Conservation (phyloP, 2,888 invertebrate species). For the Xestoiulus laeticollis region DNA sequence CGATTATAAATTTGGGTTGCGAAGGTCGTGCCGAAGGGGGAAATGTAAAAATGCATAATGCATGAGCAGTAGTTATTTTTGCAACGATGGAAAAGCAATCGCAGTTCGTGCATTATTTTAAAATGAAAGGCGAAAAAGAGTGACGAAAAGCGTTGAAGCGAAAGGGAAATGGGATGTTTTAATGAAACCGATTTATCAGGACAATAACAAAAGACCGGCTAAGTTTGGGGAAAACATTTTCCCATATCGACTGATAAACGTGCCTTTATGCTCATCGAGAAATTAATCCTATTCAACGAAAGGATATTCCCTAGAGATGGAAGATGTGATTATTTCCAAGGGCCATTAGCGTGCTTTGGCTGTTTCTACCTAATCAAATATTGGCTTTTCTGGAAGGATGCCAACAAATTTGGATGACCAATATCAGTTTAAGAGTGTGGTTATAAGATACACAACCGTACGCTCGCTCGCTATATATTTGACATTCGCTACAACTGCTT, state of each 20-base stretch:
- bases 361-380: too few relatives aligned
- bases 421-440: too few relatives aligned
- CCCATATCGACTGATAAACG: too few relatives aligned
- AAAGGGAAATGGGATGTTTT: not conserved
- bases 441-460: too few relatives aligned
- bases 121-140: not conserved
- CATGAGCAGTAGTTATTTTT: not conserved
- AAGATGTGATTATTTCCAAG: not conserved
- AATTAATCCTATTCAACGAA: not conserved
- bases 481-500: too few relatives aligned
- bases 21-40: not conserved
- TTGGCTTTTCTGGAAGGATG: not conserved
- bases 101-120: not conserved
- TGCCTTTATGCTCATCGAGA: not conserved
- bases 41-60: not conserved
- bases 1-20: too few relatives aligned
- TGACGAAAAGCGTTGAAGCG: not conserved
- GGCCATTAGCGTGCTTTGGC: not conserved
- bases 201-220: not conserved
- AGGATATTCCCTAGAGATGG: not conserved
- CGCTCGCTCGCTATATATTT: too few relatives aligned
- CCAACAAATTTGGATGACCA: not conserved
- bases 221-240: not conserved
- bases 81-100: constrained; percentile 6
- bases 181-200: not conserved